Evolutionary conservation across 2,113 vertebrate genomes (phyloP).

Genomic region (Psittacara wagleri): DNA sequence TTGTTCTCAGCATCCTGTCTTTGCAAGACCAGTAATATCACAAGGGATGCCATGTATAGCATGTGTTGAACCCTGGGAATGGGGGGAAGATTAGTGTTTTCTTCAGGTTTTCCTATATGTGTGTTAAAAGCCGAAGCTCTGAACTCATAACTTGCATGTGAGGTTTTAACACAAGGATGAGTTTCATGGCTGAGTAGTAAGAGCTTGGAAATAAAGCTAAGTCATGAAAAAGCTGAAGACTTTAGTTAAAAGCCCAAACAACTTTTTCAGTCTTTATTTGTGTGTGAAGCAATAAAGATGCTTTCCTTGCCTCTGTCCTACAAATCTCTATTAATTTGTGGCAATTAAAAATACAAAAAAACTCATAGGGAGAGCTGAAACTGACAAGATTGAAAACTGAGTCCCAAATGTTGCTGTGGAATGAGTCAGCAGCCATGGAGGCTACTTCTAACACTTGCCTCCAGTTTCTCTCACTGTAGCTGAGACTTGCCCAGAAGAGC

Average conservation of each 20-base stretch:
- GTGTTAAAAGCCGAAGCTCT: neutral
- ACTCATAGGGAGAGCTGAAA: neutral
- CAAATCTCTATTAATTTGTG: neutral
- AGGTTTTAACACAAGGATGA: neutral
- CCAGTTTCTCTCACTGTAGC: neutral
- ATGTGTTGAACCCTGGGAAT: neutral
- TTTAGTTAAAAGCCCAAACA: neutral
- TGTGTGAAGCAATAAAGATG: neutral
- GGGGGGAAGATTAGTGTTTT: neutral
- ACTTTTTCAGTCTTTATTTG: neutral
- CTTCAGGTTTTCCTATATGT: neutral
- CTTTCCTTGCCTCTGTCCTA: neutral
- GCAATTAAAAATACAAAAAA: neutral
- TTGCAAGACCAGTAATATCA: neutral
- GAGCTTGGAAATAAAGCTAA: neutral
- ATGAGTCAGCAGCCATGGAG: neutral
- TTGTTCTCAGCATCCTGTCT: neutral
- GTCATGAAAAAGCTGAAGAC: neutral
- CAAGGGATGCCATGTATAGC: neutral
- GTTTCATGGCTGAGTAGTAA: neutral
- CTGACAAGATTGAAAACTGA: neutral
- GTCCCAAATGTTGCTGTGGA: neutral
- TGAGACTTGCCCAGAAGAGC: neutral
- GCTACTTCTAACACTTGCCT: neutral
- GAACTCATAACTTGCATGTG: neutral